Evolutionary conservation across 2,888 invertebrate genomes (phyloP), one percentile per base, ranked within the genome.

Genomic region (Lagria hirta): DNA sequence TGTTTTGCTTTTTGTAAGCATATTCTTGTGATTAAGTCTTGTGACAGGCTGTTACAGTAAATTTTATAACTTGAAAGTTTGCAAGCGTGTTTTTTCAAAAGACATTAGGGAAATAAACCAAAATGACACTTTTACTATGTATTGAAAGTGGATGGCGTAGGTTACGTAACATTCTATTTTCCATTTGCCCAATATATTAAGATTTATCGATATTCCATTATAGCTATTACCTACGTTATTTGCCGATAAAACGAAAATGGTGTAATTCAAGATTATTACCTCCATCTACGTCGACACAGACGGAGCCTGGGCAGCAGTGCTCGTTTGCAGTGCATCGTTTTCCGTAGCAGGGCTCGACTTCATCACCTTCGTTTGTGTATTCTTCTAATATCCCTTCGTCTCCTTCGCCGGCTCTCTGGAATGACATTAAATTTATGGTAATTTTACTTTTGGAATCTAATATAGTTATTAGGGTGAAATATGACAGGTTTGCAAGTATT

Each of bases 251-350:
- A 35, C 11, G 33, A 5, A 41, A 41, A 33, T 12, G 33, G 24
- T 15, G 26, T 24, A 36, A 37, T 43, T 43, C 22, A 37, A 24
- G 14, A 38, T 21, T 30, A 33, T 40, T 72, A 82, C 83, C 77
- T 69, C 80, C 81, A 60, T 82, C 81, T 24, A 79, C 75, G 61
- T 78, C 77, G 18, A 84, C 80, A 68, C 91, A 92, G 42, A 90
- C 80, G 7, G 84, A 82, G 6, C 86, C 87, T 0, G 86, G 83
- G 72, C 91, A 92, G 71, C 91, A 92, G 64, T 88, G 83, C 10
- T 88, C 89, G 62, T 88, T 90, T 49, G 82, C 78, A 2, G 79
- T 77, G 62, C 91, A 92, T 11, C 79, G 81, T 33, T 80, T 80
- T 52, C 84, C 86, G 64, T 86, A 87, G 70, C 91, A 91, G 13